Conservation (phyloP, 2,888 invertebrate species). For the Lithophane socia region DNA sequence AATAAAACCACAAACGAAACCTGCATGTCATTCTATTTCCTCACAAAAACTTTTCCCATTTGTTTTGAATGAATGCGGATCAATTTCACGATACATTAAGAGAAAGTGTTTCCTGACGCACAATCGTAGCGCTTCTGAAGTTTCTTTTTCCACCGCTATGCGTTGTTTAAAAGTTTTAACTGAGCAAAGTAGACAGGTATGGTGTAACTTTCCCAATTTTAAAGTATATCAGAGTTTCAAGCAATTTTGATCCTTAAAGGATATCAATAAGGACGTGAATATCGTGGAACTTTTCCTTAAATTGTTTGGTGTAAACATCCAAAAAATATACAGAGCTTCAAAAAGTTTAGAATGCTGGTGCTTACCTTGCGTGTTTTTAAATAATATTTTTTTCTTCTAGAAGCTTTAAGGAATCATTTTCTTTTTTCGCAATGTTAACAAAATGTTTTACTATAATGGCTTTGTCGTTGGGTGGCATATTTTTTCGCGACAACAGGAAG, state of each 20-base stretch:
- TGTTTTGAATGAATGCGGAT: slow-evolving; percentile 63
- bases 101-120: slow-evolving; percentile 56
- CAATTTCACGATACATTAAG: slow-evolving; percentile 65
- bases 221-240: slow-evolving; percentile 2
- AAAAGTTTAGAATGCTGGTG: not conserved
- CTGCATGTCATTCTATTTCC: slow-evolving; percentile 21
- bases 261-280: not conserved
- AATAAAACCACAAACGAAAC: slow-evolving; percentile 17
- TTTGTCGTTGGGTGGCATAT: slow-evolving; percentile 14
- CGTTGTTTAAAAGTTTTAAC: slow-evolving; percentile 48
- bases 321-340: not conserved
- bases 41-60: slow-evolving; percentile 69
- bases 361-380: slow-evolving; percentile 1
- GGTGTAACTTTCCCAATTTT: slow-evolving; percentile 40
- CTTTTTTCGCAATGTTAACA: slow-evolving; percentile 14
- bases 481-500: slow-evolving; percentile 29
- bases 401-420: slow-evolving; percentile 12
- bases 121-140: slow-evolving; percentile 35
- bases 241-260: not conserved
- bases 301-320: not conserved
- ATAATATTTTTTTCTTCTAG: not conserved
- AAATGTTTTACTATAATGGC: slow-evolving; percentile 6
- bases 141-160: slow-evolving; percentile 20
- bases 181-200: slow-evolving; percentile 18
- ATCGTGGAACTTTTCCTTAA: not conserved